These are phyloP conservation scores for Aspidapion aeneum DNA, from an alignment of 2,888 invertebrate genomes.

Conservation along the genomic window DNA sequence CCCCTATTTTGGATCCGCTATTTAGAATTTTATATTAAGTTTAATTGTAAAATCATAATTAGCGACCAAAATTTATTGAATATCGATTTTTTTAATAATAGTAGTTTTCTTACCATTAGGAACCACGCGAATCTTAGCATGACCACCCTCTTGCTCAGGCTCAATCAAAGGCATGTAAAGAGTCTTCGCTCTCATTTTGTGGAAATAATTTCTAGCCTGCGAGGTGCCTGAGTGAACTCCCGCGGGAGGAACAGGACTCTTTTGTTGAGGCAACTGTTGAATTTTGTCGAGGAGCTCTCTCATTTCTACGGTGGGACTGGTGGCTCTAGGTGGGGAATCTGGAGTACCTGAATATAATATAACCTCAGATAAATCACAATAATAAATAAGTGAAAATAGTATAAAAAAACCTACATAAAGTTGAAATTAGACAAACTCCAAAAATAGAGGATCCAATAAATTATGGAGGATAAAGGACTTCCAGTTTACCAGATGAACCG, in stretches of 20 bases:
- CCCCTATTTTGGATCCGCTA: no score
- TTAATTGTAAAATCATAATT: no score
- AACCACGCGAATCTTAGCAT: conserved; percentile 28
- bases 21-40: no score
- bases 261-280: conserved; percentile 59
- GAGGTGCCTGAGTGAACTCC: conserved; percentile 25
- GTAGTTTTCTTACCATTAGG: conserved; percentile 35
- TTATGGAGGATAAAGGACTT: no score
- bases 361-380: no score
- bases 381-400: no score
- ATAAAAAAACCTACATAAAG: no score
- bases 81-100: no score
- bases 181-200: conserved; percentile 60
- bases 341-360: conserved; percentile 54
- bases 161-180: conserved; percentile 64
- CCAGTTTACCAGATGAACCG: no score
- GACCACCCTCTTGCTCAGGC: conserved; percentile 26
- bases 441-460: no score
- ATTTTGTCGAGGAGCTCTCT: conserved; percentile 71
- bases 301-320: conserved; percentile 76
- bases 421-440: no score
- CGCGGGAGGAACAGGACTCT: conserved; percentile 45
- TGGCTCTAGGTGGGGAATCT: conserved; percentile 75
- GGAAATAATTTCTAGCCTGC: conserved; percentile 47
- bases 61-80: no score